These are phyloP conservation scores for Pachycephus smyrnensis DNA, from an alignment of 2,888 invertebrate genomes.

Conservation along the genomic window DNA sequence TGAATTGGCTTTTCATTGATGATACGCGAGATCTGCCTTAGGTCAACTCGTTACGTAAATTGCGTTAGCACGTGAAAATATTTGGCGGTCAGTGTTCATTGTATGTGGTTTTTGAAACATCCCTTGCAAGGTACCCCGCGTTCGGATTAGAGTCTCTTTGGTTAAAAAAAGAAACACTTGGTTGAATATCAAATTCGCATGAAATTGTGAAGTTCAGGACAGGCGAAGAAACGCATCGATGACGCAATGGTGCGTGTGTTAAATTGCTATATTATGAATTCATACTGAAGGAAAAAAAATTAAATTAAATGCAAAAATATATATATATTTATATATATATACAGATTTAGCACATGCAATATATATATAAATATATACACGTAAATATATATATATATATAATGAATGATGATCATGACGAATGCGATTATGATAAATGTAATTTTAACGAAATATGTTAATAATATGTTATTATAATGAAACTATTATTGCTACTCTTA, in stretches of 20 bases:
- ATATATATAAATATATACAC: constrained; percentile 36
- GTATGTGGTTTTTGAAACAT: too few relatives aligned
- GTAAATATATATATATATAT: constrained; percentile 21
- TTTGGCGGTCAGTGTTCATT: too few relatives aligned
- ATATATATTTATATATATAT: constrained; percentile 13
- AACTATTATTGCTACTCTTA: constrained; percentile 52
- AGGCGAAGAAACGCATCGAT: not conserved
- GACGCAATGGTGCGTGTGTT: not conserved
- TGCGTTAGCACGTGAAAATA: too few relatives aligned
- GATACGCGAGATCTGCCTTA: not conserved
- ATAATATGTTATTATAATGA: constrained; percentile 49
- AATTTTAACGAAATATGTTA: constrained; percentile 54
- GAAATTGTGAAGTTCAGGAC: not conserved
- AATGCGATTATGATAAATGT: constrained; percentile 53
- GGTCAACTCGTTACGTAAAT: not conserved
- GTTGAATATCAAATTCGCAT: too few relatives aligned
- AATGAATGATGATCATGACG: constrained; percentile 44
- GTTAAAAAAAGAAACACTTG: not conserved
- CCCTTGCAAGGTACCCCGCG: too few relatives aligned
- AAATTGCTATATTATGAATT: not conserved
- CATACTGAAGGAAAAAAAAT: constrained; percentile 4
- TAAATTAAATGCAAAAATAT: constrained; percentile 8
- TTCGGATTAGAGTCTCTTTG: too few relatives aligned
- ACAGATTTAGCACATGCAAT: constrained; percentile 39
- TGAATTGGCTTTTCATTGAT: not conserved